Evolutionary conservation across 2,888 invertebrate genomes (phyloP).

Genomic region (Rotaria macrura): DNA sequence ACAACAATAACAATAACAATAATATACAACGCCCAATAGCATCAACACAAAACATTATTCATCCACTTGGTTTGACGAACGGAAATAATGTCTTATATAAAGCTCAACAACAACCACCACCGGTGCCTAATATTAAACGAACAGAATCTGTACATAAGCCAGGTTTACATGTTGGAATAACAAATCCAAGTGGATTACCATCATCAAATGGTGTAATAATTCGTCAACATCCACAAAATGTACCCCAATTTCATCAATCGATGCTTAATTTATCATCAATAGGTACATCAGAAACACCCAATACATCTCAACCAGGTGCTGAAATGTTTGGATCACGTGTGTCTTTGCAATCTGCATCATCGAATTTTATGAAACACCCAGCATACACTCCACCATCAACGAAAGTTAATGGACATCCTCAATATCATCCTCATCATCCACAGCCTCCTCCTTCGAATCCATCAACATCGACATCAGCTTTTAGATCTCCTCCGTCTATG

Average conservation of each 20-base stretch:
- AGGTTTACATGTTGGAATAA: neutral
- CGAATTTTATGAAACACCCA: neutral
- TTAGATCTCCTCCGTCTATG: neutral
- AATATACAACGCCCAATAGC: neutral
- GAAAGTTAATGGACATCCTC: neutral
- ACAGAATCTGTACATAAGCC: slow-evolving; percentile 10
- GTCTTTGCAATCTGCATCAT: neutral
- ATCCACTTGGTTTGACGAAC: neutral
- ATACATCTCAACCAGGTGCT: neutral
- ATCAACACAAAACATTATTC: neutral
- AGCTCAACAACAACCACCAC: neutral
- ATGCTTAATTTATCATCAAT: neutral
- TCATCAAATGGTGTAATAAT: neutral
- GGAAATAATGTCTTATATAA: neutral
- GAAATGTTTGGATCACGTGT: neutral
- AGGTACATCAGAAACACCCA: neutral
- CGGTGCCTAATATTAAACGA: slow-evolving; percentile 15
- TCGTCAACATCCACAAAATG: neutral
- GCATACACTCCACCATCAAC: neutral
- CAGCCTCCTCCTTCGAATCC: neutral
- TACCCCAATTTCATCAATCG: neutral
- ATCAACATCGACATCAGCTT: too few relatives aligned
- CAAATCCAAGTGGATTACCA: neutral
- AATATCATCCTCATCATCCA: neutral
- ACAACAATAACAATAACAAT: too few relatives aligned